Evolutionary conservation across 2,797 vertebrate species (phyloP), one percentile per base, ranked within the genome.

Genomic region (Pelodytes ibericus): DNA sequence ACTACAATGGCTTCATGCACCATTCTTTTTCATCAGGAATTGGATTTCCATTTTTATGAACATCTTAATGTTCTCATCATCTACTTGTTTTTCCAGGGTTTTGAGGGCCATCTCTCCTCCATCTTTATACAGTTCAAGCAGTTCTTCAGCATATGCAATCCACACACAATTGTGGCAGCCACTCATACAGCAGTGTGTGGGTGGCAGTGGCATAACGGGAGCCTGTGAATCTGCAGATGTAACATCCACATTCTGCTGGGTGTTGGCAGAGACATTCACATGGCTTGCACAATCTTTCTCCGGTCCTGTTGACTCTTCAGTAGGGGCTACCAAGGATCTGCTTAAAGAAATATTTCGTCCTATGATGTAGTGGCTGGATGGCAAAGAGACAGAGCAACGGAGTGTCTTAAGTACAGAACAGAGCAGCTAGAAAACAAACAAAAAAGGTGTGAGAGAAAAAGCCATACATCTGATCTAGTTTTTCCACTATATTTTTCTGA

Each of bases 81-180:
- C 79, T 78, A 97, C 88, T 0, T 92, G 93, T 81, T 93, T 86
- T 79, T 98, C 95, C 0, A 99, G 83, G 0, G 93, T 92, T 0
- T 85, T 88, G 68, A 98, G 83, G 0, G 95, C 96, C 10, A 20
- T 84, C 3, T 90, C 84, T 0, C 94, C 93, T 0, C 95, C 94
- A 0, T 96, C 94, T 1, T 53, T 84, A 83, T 94, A 95, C 69
- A 82, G 93, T 20, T 47, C 80, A 76, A 96, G 85, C 81, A 99
- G 90, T 61, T 88, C 86, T 56, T 96, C 94, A 0, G 95, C 92
- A 0, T 98, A 94, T 0, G 86, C 89, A 2, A 99, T 88, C 97
- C 96, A 99, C 15, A 98, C 95, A 0, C 97, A 99, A 91, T 88
- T 95, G 58, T 95, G 94, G 66, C 97, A 99, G 73, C 97, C 97